These are phyloP conservation scores for Drosophila borborema DNA, from an alignment of 2,888 invertebrate genomes.

Conservation along the genomic window DNA sequence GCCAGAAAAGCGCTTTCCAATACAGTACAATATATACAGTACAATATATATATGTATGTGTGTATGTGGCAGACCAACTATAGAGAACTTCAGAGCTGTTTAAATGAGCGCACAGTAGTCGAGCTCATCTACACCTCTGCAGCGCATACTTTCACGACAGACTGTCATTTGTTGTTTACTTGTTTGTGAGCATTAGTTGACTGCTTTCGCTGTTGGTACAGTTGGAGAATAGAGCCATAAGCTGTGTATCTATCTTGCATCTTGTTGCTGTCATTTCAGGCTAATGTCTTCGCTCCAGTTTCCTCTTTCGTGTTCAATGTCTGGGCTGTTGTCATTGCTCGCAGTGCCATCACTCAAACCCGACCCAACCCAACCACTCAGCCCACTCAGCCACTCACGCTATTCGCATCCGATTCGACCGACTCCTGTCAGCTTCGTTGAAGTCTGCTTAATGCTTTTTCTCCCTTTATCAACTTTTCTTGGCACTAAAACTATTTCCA, in stretches of 20 bases:
- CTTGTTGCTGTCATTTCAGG: conserved; percentile 77
- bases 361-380: not conserved
- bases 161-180: conserved; percentile 61
- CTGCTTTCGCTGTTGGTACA: not conserved
- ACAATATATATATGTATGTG: not conserved
- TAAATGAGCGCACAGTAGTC: conserved; percentile 34
- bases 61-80: not conserved
- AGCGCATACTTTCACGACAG: conserved; percentile 44
- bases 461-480: conserved; percentile 41
- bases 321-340: conserved; percentile 62
- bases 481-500: conserved; percentile 10
- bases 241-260: conserved; percentile 72
- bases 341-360: conserved; percentile 28
- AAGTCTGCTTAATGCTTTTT: conserved; percentile 63
- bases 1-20: conserved; percentile 68
- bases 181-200: conserved; percentile 39
- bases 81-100: conserved; percentile 25
- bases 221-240: conserved; percentile 57
- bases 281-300: conserved; percentile 79
- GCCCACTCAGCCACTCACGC: conserved; percentile 24
- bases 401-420: conserved; percentile 23
- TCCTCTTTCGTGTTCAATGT: conserved; percentile 78
- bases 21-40: conserved; percentile 9
- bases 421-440: conserved; percentile 51
- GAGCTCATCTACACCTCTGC: conserved; percentile 5